Conservation (phyloP, 2,888 invertebrate genomes). For the Trichacis sp. region DNA sequence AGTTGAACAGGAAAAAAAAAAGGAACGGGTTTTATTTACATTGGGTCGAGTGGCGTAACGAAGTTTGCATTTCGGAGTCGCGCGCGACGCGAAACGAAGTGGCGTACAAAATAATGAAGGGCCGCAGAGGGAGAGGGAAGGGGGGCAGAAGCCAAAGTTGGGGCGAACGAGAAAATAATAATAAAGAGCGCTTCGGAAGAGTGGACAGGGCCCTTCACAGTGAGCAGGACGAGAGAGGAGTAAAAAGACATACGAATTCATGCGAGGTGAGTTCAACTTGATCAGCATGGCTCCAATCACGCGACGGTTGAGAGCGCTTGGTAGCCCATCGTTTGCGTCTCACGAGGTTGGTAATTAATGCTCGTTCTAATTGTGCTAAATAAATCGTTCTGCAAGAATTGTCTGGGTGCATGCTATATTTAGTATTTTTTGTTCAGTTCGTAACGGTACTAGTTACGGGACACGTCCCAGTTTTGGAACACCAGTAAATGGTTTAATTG, state of each 20-base stretch:
- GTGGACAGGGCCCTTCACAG: slow-evolving; percentile 23
- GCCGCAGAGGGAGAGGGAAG: slow-evolving; percentile 25
- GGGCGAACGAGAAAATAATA: slow-evolving; percentile 39
- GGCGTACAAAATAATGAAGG: slow-evolving; percentile 25
- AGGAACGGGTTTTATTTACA: not conserved
- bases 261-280: slow-evolving; percentile 35
- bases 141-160: slow-evolving; percentile 30
- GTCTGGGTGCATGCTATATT: too few species aligned
- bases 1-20: slow-evolving; percentile 15
- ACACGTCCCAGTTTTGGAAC: too few species aligned
- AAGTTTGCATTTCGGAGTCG: not conserved
- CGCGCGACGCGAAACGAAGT: slow-evolving; percentile 21
- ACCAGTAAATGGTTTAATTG: too few species aligned
- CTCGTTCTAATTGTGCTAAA: too few species aligned
- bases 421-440: too few species aligned
- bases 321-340: slow-evolving; percentile 30
- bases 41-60: not conserved
- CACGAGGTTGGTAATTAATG: too few species aligned
- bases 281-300: slow-evolving; percentile 34
- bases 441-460: too few species aligned
- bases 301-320: slow-evolving; percentile 24
- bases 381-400: too few species aligned
- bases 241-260: slow-evolving; percentile 39
- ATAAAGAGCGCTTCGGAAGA: slow-evolving; percentile 36
- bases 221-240: slow-evolving; percentile 25